These are phyloP conservation scores for Drosophila orosa DNA, from an alignment of 1,140 invertebrate genomes.

Conservation along the genomic window DNA sequence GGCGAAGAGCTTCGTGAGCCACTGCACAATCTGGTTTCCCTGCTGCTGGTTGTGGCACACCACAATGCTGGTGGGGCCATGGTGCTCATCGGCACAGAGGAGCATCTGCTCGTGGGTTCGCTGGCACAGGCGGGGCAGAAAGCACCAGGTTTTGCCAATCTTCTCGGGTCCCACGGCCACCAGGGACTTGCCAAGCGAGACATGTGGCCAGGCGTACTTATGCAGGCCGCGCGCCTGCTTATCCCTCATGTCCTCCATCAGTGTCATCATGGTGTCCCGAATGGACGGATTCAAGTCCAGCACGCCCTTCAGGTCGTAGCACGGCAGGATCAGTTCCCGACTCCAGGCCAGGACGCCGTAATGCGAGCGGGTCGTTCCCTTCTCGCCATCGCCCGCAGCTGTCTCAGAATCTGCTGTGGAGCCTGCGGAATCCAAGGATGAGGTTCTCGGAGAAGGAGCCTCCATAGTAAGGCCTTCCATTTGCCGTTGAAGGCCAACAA, in stretches of 20 bases:
- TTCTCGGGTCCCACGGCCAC: slow-evolving; percentile 50
- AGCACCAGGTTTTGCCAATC: slow-evolving; percentile 70
- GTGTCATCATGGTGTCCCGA: neutral
- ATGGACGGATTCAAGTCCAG: neutral
- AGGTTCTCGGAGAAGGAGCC: neutral
- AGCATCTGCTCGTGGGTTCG: slow-evolving; percentile 7
- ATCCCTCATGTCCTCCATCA: neutral
- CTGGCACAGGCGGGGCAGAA: slow-evolving; percentile 60
- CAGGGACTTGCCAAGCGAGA: slow-evolving; percentile 38
- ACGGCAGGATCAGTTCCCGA: neutral
- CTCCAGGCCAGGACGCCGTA: slow-evolving; percentile 23
- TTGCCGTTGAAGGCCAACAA: neutral
- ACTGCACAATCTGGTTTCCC: slow-evolving; percentile 27
- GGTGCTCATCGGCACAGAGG: neutral
- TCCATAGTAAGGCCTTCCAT: no score
- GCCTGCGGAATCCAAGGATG: neutral
- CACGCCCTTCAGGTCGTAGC: neutral
- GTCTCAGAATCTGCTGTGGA: neutral
- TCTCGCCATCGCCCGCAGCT: no score
- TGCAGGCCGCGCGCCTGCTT: slow-evolving; percentile 36
- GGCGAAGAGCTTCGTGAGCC: slow-evolving; percentile 18
- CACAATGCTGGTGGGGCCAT: slow-evolving; percentile 60
- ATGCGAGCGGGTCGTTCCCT: no score
- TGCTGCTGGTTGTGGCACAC: slow-evolving; percentile 24
- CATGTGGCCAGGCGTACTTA: slow-evolving; percentile 63